Conservation (phyloP, 2,888 invertebrate genomes). For the Chesias legatella region DNA sequence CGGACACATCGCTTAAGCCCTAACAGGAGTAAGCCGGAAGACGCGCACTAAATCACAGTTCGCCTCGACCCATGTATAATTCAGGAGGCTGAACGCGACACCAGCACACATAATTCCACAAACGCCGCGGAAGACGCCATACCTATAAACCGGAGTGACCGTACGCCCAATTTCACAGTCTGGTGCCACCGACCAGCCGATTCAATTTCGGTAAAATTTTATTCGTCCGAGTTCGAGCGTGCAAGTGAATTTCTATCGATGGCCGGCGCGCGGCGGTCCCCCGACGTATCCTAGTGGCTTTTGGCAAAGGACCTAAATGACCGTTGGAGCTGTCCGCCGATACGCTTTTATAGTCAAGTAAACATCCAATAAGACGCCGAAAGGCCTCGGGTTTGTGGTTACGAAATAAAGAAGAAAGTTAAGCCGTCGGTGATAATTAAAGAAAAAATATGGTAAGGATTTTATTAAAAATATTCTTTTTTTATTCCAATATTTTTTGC, state of each 20-base stretch:
- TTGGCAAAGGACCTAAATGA: slow-evolving; percentile 42
- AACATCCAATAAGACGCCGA: slow-evolving; percentile 17
- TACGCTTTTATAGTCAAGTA: slow-evolving; percentile 26
- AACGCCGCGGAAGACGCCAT: slow-evolving; percentile 62
- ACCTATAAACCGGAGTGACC: slow-evolving; percentile 51
- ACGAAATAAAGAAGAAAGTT: background rate
- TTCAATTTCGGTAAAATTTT: slow-evolving; percentile 79
- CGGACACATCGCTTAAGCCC: slow-evolving; percentile 59
- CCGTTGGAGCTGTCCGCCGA: slow-evolving; percentile 21
- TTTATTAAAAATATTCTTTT: no score
- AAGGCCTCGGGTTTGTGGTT: slow-evolving; percentile 9
- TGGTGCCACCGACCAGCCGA: slow-evolving; percentile 63
- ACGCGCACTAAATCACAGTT: slow-evolving; percentile 68
- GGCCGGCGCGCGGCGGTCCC: slow-evolving; percentile 53
- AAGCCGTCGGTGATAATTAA: slow-evolving; percentile 4
- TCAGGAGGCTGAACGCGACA: slow-evolving; percentile 65
- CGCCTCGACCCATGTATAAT: slow-evolving; percentile 68
- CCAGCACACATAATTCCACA: slow-evolving; percentile 58
- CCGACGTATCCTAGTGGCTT: slow-evolving; percentile 51
- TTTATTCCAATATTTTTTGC: no score
- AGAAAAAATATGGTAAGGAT: background rate
- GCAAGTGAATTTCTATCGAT: slow-evolving; percentile 68
- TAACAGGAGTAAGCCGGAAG: slow-evolving; percentile 51
- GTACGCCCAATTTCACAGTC: slow-evolving; percentile 74
- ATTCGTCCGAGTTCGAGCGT: slow-evolving; percentile 68